Base-by-base conservation (phyloP, 2,888 invertebrate species). In the Agriopis aurantiaria region DNA sequence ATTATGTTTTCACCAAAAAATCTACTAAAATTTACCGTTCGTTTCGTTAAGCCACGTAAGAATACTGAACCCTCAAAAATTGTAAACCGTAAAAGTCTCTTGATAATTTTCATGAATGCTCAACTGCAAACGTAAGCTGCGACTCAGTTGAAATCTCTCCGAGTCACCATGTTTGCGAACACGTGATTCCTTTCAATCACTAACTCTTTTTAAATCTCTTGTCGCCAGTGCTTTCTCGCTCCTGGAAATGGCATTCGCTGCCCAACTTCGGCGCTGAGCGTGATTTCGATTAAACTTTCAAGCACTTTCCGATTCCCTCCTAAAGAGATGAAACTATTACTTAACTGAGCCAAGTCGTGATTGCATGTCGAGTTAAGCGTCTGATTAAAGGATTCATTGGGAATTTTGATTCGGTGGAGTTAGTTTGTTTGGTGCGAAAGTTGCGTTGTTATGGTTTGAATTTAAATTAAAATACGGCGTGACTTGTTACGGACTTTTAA, bases 271-370 rank as follows among this genome's bases (percentile, higher is more conserved):
- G 51, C 69, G 68, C 70, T 49, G 69, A 64, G 69, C 74, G 75
- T 75, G 76, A 76, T 78, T 77, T 73, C 72, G 75, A 76, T 77
- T 75, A 75, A 78, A 73, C 71, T 78, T 77, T 75, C 68, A 72
- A 75, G 69, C 66, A 69, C 73, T 70, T 69, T 71, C 60, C 75
- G 68, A 76, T 75, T 75, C 64, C 45, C 58, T 62, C 68, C 69
- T 74, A 73, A 73, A 71, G 69, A 74, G 73, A 75, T 72, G 71
- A 64, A 73, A 73, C 71, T 73, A 75, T 74, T 75, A 74, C 71
- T 74, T 71, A 75, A 72, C 73, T 62, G 56, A 56, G 55, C 67
- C 52, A 57, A 72, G 59, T 65, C 63, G 67, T 59, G 57, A 65
- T 68, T 72, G 71, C 68, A 68, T 65, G 65, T 69, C 68, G 53